A percentile compares a stretch with the other conserved stretches of the same genome.
Conservation (phyloP, 2,797 vertebrate species). For the Halcyon badia region DNA sequence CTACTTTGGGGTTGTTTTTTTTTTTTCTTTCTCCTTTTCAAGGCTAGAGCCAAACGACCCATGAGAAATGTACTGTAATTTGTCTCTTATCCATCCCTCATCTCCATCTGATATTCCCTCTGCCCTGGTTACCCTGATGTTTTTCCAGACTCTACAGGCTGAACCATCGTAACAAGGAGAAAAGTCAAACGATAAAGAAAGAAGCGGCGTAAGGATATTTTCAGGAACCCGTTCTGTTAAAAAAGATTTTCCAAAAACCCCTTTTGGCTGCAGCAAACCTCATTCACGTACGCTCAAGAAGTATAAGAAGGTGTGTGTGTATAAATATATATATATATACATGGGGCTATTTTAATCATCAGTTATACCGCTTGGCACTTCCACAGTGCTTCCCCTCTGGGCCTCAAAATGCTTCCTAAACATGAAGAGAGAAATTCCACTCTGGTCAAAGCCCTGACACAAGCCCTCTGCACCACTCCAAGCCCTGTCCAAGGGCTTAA, state of each 20-base stretch:
- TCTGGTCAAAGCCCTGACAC: constrained; percentile 69
- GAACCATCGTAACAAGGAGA: constrained; percentile 55
- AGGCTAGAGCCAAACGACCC: constrained; percentile 70
- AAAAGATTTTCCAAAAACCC: neutral
- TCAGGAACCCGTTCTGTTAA: neutral
- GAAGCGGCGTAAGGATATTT: neutral
- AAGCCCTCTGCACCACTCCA: constrained; percentile 8
- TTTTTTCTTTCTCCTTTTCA: constrained; percentile 37
- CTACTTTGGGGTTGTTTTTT: constrained; percentile 4
- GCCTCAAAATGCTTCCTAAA: constrained; percentile 62
- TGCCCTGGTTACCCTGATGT: constrained; percentile 76
- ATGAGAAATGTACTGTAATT: constrained; percentile 70
- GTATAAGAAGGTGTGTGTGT: neutral
- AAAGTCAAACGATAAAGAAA: constrained; percentile 60
- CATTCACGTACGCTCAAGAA: fast-evolving
- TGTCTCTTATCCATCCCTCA: constrained; percentile 69
- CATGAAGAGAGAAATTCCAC: constrained; percentile 54
- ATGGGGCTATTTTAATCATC: neutral
- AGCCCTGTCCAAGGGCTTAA: neutral
- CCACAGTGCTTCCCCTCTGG: constrained; percentile 40
- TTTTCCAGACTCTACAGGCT: constrained; percentile 67
- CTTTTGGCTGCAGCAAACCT: constrained; percentile 5
- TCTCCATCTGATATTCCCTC: constrained; percentile 74
- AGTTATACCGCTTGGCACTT: constrained; percentile 37
- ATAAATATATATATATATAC: neutral